Evolutionary conservation across 1,140 invertebrate species (phyloP), one percentile per base, ranked within the genome.

Genomic region (Lutraria rhynchaena): DNA sequence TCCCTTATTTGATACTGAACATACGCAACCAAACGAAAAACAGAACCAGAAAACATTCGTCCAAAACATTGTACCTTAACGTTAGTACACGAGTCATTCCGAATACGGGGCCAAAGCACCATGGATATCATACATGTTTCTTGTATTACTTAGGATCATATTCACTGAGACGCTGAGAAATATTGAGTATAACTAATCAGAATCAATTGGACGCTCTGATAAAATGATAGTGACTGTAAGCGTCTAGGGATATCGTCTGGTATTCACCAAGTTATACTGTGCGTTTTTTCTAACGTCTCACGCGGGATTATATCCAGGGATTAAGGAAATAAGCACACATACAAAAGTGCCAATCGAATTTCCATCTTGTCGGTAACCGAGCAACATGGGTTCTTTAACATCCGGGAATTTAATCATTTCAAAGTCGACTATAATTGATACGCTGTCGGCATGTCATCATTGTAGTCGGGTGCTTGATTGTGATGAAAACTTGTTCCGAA

Each of bases 181-280:
- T 41, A 41, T 41, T 7, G 37, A 41, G 69, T 71, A 35, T 57
- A 57, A 71, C 49, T 71, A 71, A 71, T 71, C 69, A 55, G 53
- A 51, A 71, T 71, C 69, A 71, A 71, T 71, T 71, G 69, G 69
- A 29, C 49, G 69, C 69, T 71, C 37, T 57, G 49, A 37, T 71
- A 71, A 71, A 71, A 55, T 29, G 69, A 57, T n/a, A 51, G 31
- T 57, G 69, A 71, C 69, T 27, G 24, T 3, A 2, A 27, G 49
- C 69, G 57, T 37, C 69, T 46, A 49, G 57, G 67, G 58, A 69
- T 13, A 37, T 49, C 41, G 61, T 60, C 61, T 70, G 76, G 63
- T 17, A 51, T 31, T 41, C 41, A 49, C 37, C 27, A 67, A 67
- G 41, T 46, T 41, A 41, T 7, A 41, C 37, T 41, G 15, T 41